Percentiles rank a stretch among this genome's conserved stretches.
These are phyloP conservation scores for Trachelus tabidus DNA, from an alignment of 2,888 invertebrate species.

Conservation along the genomic window DNA sequence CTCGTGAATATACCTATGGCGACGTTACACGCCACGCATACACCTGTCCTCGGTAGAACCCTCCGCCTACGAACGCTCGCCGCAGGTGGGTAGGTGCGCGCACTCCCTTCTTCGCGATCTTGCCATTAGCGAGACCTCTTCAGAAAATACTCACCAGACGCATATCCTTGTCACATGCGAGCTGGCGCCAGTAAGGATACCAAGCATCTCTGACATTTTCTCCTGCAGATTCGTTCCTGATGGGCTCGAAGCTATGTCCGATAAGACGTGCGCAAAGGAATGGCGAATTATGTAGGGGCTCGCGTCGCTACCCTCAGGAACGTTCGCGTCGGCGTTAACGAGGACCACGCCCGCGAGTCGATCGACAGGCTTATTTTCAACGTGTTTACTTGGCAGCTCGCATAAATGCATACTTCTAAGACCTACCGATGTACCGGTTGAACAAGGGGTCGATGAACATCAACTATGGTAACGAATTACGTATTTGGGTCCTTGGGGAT, in stretches of 20 bases:
- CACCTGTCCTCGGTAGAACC: neutral
- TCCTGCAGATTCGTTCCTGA: neutral
- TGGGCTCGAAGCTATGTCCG: neutral
- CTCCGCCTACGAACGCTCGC: conserved; percentile 3
- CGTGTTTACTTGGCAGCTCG: neutral
- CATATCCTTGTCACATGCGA: neutral
- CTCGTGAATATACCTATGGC: conserved; percentile 7
- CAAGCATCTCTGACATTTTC: neutral
- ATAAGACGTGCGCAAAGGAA: neutral
- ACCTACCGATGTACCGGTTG: neutral
- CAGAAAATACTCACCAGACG: neutral
- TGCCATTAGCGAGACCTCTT: conserved; percentile 14
- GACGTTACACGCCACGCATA: neutral
- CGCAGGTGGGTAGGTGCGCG: neutral
- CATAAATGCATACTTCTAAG: neutral
- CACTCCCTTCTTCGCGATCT: conserved; percentile 11
- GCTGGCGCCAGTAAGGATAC: neutral
- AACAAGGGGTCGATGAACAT: neutral
- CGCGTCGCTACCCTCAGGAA: neutral
- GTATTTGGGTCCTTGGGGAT: neutral
- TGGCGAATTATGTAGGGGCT: neutral
- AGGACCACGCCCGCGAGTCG: neutral
- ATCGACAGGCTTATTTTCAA: neutral
- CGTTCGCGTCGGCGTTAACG: neutral
- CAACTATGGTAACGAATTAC: neutral